Base-by-base conservation (phyloP, 1,140 invertebrate genomes). In the Hypothenemus hampei region DNA sequence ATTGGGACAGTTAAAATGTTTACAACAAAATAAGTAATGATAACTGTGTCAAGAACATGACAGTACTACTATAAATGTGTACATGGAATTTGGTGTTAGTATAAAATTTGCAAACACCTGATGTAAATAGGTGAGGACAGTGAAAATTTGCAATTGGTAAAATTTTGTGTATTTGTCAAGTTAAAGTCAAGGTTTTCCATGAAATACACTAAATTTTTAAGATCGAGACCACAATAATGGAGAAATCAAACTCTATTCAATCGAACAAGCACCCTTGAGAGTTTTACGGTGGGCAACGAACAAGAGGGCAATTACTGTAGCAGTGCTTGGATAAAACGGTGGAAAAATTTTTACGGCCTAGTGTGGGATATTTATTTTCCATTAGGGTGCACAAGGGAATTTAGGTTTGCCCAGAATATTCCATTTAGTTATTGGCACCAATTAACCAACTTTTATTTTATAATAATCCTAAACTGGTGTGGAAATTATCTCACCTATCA, bases 401-500 rank as follows among this genome's bases (percentile, higher is more conserved):
- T 7, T 6, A 29, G 26, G 6, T 29, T 6, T 29, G 6, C 26
- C 26, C 26, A 31, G 13, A 11, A 13, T 31, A 13, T 31, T 8
- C 26, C 10, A 31, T 31, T 31, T 31, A 3, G 3, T 1, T 11
- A 31, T 1, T 31, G 26, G 26, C 1, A 31, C 13, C 13, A 3
- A 2, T 31, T 2, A 31, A 13, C 13, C 13, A 11, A 11, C 8
- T 11, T 31, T 31, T 31, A 11, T 31, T 31, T 8, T 31, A 2
- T 37, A 2, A 16, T 8, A 37, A 16, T 16, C 16, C 1, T 37
- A 37, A 37, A 13, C n/a, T 24, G n/a, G n/a, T n/a, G n/a, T n/a
- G n/a, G n/a, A n/a, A n/a, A n/a, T n/a, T n/a, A n/a, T 41, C 33
- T 54, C 39, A 48, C 45, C 59, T 24, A 15, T 46, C 6, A 24